A percentile compares a stretch with the other conserved stretches of the same genome.
phyloP scores from a whole-genome alignment of 2,113 vertebrate species.

The Tupaia chinensis region DNA sequence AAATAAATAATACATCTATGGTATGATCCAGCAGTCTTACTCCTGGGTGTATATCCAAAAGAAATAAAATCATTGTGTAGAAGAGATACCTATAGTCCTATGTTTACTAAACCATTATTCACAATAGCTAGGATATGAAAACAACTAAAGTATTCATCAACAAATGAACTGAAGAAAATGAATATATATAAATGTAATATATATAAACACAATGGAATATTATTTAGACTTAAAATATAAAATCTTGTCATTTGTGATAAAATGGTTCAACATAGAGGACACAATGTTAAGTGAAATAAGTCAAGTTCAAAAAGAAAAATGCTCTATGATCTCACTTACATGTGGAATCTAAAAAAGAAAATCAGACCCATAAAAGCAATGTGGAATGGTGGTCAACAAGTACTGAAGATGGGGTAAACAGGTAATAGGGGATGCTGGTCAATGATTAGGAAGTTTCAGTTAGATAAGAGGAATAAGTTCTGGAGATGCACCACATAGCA shows the following conservation, averaged over 20 bases:
- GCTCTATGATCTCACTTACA: background rate
- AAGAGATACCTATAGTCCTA: background rate
- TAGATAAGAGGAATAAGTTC: background rate
- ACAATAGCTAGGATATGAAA: background rate
- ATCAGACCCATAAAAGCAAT: background rate
- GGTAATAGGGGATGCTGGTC: background rate
- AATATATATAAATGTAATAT: background rate
- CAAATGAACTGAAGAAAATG: background rate
- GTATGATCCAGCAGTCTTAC: background rate
- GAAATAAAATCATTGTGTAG: background rate
- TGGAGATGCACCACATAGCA: background rate
- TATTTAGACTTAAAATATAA: background rate
- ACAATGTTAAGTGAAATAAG: background rate
- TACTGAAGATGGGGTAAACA: background rate
- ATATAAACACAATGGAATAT: background rate
- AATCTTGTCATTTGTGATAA: background rate
- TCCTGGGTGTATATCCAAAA: background rate
- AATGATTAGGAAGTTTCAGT: background rate
- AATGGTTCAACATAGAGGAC: background rate
- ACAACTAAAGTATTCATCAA: too few species aligned
- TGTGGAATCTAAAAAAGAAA: background rate
- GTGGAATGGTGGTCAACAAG: background rate
- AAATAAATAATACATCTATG: background rate
- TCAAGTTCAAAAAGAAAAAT: background rate
- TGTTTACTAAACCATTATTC: background rate